phyloP scores from a whole-genome alignment of 2,113 vertebrate species.

The Oriolus oriolus region DNA sequence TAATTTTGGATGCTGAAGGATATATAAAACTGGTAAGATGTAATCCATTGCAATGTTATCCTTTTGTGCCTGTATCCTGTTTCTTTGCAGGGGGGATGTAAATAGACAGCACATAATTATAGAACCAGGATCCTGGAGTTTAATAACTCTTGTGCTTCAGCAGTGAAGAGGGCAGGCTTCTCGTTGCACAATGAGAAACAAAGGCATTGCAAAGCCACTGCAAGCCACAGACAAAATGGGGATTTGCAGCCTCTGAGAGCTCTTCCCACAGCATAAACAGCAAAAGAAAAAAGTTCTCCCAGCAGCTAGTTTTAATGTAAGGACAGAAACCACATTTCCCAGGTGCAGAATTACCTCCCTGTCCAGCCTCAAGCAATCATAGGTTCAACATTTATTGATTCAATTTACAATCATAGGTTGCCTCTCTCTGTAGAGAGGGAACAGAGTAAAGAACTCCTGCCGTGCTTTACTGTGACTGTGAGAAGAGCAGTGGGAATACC shows the following conservation, averaged over 20 bases:
- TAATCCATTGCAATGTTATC: neutral
- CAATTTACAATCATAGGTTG: neutral
- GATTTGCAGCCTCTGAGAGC: neutral
- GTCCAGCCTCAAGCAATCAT: neutral
- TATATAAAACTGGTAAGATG: slow-evolving; percentile 88
- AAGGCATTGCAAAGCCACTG: neutral
- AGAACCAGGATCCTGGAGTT: neutral
- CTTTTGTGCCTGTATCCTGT: neutral
- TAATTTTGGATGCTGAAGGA: slow-evolving; percentile 88
- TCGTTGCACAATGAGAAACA: neutral
- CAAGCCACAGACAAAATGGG: neutral
- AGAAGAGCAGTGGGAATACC: neutral
- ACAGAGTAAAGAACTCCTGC: neutral
- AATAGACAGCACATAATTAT: neutral
- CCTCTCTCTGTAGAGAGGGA: neutral
- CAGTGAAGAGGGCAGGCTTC: neutral
- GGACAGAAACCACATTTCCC: neutral
- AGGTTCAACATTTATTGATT: neutral
- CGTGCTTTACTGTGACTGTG: neutral
- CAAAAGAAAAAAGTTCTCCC: neutral
- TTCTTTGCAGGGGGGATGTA: neutral
- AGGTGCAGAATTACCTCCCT: neutral
- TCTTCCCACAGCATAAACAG: neutral
- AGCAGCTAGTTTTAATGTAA: neutral
- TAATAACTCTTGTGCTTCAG: neutral